phyloP scores from a whole-genome alignment of 2,888 invertebrate genomes.

The Drosophila neutralis region DNA sequence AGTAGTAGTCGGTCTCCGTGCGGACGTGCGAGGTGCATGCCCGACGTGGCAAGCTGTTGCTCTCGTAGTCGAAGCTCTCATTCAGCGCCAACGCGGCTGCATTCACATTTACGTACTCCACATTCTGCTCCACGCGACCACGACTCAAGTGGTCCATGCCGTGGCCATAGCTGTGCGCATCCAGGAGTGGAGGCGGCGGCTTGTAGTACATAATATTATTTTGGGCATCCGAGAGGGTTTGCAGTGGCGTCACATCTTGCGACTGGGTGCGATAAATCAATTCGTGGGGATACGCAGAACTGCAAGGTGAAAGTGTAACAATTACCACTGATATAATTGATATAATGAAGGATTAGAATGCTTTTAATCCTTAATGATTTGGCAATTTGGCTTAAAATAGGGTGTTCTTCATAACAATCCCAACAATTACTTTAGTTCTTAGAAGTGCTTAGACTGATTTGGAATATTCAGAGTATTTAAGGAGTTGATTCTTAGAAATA shows the following conservation, averaged over 20 bases:
- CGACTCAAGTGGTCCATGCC: conserved; percentile 69
- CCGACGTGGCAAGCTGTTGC: conserved; percentile 84
- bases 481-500: not conserved
- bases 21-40: conserved; percentile 83
- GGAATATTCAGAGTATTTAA: not conserved
- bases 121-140: conserved; percentile 65
- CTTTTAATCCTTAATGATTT: not conserved
- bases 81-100: conserved; percentile 70
- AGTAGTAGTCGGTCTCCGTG: conserved; percentile 82
- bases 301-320: conserved; percentile 22
- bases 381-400: not conserved
- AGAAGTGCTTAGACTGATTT: not conserved
- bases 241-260: conserved; percentile 86
- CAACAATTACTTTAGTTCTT: not conserved
- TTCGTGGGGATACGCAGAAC: conserved; percentile 86
- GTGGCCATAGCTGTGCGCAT: conserved; percentile 65
- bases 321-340: not conserved
- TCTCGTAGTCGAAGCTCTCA: conserved; percentile 83
- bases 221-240: conserved; percentile 69
- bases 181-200: conserved; percentile 82
- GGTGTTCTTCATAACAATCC: no score
- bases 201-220: conserved; percentile 82
- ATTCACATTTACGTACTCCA: conserved; percentile 75
- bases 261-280: conserved; percentile 93
- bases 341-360: not conserved